Evolutionary conservation across 2,888 invertebrate species (phyloP), one percentile per base, ranked within the genome.

Genomic region (Sinotaia quadrata): DNA sequence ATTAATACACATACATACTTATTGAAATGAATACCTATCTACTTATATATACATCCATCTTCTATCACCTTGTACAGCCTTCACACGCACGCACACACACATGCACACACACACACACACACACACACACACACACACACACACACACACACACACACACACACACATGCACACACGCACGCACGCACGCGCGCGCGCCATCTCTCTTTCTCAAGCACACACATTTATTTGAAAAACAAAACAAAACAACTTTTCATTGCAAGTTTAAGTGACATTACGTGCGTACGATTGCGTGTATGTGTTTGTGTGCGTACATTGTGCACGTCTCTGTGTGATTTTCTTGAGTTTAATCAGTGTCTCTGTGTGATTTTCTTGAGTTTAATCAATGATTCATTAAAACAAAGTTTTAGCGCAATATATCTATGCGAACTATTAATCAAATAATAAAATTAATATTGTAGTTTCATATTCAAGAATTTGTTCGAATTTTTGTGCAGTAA

Each of bases 101-200:
- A 52, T 31, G 8, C 52, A 52, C 27, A 52, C 52, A 52, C 52
- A 52, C 27, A 52, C 52, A 24, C 52, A 52, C 41, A 41, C 41
- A 41, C 52, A 52, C 27, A 52, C 12, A 52, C 27, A 24, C 52
- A 24, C n/a, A 5, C 7, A 52, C 27, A 41, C 41, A 41, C 29
- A n/a, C 21, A 49, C 33, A 57, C 33, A 57, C 29, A 57, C 18
- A 34, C 49, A 41, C 49, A 31, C 62, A 41, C 62, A 3, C 62
- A 41, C 49, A n/a, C 59, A 33, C 59, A 37, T 41, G 21, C 37
- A 37, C 37, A 33, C 59, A 37, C 59, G 21, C 59, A 10, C 59
- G 21, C 37, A 37, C 37, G 21, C 59, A 3, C 59, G 2, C 59
- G 24, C 59, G 2, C 59, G 24, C 37, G 2, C 59, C n/a, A n/a